phyloP scores from a whole-genome alignment of 2,888 invertebrate species.

The Antheraea yamamai region DNA sequence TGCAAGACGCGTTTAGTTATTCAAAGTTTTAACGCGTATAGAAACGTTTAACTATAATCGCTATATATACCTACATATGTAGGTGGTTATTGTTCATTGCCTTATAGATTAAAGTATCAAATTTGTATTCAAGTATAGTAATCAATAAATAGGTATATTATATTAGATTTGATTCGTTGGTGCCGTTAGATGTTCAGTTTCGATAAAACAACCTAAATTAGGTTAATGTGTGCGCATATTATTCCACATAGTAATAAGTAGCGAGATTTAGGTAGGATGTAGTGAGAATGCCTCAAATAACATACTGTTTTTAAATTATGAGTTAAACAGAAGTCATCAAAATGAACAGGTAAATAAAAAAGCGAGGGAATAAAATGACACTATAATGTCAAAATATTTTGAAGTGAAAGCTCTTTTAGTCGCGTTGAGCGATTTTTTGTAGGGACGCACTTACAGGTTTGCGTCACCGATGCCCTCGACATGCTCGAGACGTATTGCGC shows the following conservation, averaged over 20 bases:
- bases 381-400: background rate
- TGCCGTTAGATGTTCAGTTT: slow-evolving; percentile 18
- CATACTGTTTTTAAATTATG: background rate
- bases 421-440: too few relatives aligned
- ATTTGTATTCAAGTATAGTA: background rate
- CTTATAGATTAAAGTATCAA: background rate
- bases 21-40: background rate
- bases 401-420: too few relatives aligned
- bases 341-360: too few relatives aligned
- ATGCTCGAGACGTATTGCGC: too few relatives aligned
- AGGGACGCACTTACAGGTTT: too few relatives aligned
- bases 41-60: background rate
- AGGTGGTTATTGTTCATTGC: background rate
- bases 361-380: too few relatives aligned
- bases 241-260: slow-evolving; percentile 26
- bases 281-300: background rate
- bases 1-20: background rate
- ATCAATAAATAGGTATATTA: background rate
- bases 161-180: slow-evolving; percentile 26
- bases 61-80: background rate
- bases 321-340: background rate
- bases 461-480: too few relatives aligned
- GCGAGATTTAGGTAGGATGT: background rate
- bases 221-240: slow-evolving; percentile 30
- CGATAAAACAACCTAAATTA: slow-evolving; percentile 26